These are phyloP conservation scores for Cichladusa arquata DNA, from an alignment of 2,113 vertebrate species.

Conservation along the genomic window DNA sequence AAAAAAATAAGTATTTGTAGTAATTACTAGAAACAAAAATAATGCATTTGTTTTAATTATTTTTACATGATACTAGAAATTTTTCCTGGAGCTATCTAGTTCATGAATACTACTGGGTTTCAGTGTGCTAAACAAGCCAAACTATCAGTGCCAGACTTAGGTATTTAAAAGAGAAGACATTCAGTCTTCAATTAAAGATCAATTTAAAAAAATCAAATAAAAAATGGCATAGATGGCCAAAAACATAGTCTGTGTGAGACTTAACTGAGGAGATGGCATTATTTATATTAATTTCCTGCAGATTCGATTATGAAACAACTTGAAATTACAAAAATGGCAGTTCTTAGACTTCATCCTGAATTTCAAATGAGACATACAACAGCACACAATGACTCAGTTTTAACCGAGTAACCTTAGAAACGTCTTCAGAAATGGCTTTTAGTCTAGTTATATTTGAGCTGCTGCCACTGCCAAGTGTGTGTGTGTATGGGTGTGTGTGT, in stretches of 20 bases:
- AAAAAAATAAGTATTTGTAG: not conserved
- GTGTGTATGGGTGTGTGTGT: not conserved
- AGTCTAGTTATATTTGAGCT: not conserved
- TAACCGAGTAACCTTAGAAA: constrained; percentile 57
- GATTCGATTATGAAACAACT: not conserved
- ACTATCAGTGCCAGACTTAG: not conserved
- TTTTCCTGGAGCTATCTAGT: not conserved
- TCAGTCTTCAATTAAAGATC: too few relatives aligned
- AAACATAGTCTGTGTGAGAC: not conserved
- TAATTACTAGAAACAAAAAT: not conserved
- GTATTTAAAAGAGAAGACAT: not conserved
- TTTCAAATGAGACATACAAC: not conserved
- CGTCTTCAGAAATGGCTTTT: constrained; percentile 15
- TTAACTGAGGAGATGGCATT: not conserved
- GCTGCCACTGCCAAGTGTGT: not conserved
- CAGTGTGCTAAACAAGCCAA: not conserved
- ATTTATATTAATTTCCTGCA: not conserved
- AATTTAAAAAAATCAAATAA: not conserved
- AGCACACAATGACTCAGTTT: constrained; percentile 24
- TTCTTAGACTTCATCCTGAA: constrained; percentile 3
- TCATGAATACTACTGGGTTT: not conserved
- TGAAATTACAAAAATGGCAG: not conserved
- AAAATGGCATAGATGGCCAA: not conserved
- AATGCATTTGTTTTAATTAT: not conserved
- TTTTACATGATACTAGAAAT: not conserved